Evolutionary conservation across 2,113 vertebrate species (phyloP).

Genomic region (Mystacornis crossleyi): DNA sequence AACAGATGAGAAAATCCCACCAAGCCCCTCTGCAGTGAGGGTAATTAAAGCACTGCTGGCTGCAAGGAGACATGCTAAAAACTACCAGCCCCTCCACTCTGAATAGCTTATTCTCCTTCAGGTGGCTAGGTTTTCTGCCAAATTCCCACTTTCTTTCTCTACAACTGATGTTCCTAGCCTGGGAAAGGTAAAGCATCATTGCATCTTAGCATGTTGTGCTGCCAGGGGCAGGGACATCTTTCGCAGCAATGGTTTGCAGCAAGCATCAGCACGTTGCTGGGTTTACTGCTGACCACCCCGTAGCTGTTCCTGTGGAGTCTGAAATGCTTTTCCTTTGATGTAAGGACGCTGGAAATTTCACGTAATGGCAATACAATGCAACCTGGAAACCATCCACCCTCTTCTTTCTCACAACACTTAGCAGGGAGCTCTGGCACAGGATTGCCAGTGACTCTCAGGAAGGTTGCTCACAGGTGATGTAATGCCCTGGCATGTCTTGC

Average conservation of each 20-base stretch:
- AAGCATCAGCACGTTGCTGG: neutral
- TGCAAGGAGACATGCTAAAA: neutral
- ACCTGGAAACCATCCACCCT: neutral
- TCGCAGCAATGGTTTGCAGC: neutral
- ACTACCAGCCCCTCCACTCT: neutral
- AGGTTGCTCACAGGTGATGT: neutral
- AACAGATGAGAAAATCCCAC: neutral
- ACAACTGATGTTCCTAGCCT: neutral
- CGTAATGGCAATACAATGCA: neutral
- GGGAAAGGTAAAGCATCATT: neutral
- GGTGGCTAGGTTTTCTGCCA: neutral
- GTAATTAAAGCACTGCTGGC: neutral
- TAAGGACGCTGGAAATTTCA: neutral
- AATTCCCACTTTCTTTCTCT: neutral
- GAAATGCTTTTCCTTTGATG: neutral
- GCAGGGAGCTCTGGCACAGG: neutral
- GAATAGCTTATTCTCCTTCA: neutral
- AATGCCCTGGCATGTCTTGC: neutral
- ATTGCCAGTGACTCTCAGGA: neutral
- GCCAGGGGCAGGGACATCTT: neutral
- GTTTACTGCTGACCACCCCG: neutral
- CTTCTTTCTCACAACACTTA: neutral
- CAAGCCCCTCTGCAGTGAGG: neutral
- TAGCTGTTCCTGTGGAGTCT: neutral
- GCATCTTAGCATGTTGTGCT: neutral